Evolutionary conservation across 2,113 vertebrate species (phyloP), one percentile per base, ranked within the genome.

Genomic region (Amazona guildingii): DNA sequence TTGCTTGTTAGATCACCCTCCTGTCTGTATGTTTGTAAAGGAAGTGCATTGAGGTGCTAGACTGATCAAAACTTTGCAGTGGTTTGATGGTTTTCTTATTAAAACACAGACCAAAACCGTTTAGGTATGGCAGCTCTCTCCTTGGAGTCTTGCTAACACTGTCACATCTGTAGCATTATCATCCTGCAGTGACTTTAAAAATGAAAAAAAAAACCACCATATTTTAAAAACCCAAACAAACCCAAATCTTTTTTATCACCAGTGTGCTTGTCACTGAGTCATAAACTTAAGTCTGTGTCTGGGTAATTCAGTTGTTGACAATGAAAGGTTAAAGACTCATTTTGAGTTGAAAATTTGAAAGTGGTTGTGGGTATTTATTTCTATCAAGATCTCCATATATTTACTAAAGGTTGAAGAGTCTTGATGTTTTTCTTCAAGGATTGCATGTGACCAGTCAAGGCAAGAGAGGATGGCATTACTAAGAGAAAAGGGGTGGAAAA

Each of bases 401-500:
- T 90, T 69, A 48, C 11, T 37, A 66, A 76, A 66, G 31, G 72
- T 62, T 57, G 62, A 72, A 63, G 52, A 33, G 41, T 41, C 66
- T n/a, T 85, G 57, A 33, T 88, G 31, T 88, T 93, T 94, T 96
- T 62, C 64, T 86, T 59, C 49, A 52, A 63, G n/a, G 52, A 78
- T 88, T 84, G 86, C 44, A 27, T 87, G 59, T 1, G 10, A 82
- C 70, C 75, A 83, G n/a, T 54, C 62, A 73, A 84, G 76, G 62
- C 67, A 86, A 81, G 86, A 93, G 44, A 64, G 31, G 55, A 96
- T 91, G 83, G 69, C 59, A 57, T 88, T 87, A 75, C 63, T 94
- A 64, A 92, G 83, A 92, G 46, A 88, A 28, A 76, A 76, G 61
- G 76, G 92, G 83, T 0, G 74, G 93, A 92, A 94, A 96, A 95